Base-by-base conservation (phyloP, 1,140 invertebrate species). In the Drosophila simulans region DNA sequence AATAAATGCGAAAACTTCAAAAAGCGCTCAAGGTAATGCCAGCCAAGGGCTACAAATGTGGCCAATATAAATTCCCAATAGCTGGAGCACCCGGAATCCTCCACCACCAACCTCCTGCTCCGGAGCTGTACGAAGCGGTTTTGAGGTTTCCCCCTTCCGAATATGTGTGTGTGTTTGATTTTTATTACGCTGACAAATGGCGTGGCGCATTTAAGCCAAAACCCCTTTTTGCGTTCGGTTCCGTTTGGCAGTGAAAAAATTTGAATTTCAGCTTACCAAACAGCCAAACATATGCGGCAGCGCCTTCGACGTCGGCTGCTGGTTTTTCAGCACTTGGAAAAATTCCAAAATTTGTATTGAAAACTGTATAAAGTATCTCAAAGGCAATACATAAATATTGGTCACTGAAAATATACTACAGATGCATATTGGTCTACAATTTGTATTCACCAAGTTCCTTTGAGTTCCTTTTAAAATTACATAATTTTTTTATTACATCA, bases 131-230 rank as follows among this genome's bases (percentile, higher is more conserved):
- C 12, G 11, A 55, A 63, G 72, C 48, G 77, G 73, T 63, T 72
- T 79, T 65, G 48, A 55, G 72, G 40, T 45, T 77, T 60, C 53
- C 46, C 55, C 43, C 34, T 4, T 17, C 55, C 55, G 80, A 56
- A 35, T 31, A 31, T 82, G 75, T 77, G 76, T 77, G 76, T 82
- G 70, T 91, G 89, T 88, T 91, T 91, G 88, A 91, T 91, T 91
- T 70, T 91, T 91, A 91, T 91, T 91, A 91, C 88, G 79, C 84
- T 91, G 88, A 91, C 89, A 91, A 91, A 91, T 91, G 88, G 85
- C 70, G 86, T 85, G 77, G 85, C 84, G 72, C 77, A 77, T 84
- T 89, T 89, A 89, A 89, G 84, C 84, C 80, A 58, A 42, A 66
- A 83, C 80, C 83, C 83, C 83, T 77, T 83, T 86, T 76, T 55